Conservation (phyloP, 2,888 invertebrate species). For the Andrena camellia region DNA sequence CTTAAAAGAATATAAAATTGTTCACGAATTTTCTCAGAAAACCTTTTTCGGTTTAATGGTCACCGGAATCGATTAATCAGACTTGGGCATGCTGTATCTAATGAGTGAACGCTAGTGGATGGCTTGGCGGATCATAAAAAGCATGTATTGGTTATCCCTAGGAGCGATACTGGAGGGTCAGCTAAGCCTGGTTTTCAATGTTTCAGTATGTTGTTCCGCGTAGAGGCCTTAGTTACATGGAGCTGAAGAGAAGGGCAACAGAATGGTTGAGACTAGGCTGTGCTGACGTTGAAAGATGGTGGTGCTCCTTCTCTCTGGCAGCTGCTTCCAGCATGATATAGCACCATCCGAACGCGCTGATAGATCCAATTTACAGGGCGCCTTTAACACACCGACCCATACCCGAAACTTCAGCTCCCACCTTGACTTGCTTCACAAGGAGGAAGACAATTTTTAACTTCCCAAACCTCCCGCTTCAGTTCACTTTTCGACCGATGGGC, state of each 20-base stretch:
- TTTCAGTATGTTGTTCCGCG: constrained; percentile 65
- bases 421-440: constrained; percentile 46
- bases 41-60: background rate
- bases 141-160: constrained; percentile 73
- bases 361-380: constrained; percentile 84
- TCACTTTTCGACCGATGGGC: constrained; percentile 22
- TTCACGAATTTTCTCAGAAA: background rate
- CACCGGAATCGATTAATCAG: constrained; percentile 75
- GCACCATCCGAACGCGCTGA: constrained; percentile 84
- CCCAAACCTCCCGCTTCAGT: constrained; percentile 47
- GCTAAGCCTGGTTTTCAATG: constrained; percentile 64
- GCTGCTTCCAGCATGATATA: constrained; percentile 83
- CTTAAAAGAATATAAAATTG: no score
- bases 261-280: constrained; percentile 72
- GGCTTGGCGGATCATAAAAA: constrained; percentile 73
- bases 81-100: constrained; percentile 76
- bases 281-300: constrained; percentile 84
- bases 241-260: constrained; percentile 33
- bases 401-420: constrained; percentile 62
- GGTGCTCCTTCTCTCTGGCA: constrained; percentile 82
- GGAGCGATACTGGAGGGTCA: constrained; percentile 68
- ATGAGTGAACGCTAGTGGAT: constrained; percentile 76
- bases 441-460: constrained; percentile 76
- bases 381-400: constrained; percentile 68
- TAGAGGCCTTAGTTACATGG: constrained; percentile 47